Evolutionary conservation across 2,888 invertebrate genomes (phyloP), one percentile per base, ranked within the genome.

Genomic region (Poecilobothrus nobilitatus): DNA sequence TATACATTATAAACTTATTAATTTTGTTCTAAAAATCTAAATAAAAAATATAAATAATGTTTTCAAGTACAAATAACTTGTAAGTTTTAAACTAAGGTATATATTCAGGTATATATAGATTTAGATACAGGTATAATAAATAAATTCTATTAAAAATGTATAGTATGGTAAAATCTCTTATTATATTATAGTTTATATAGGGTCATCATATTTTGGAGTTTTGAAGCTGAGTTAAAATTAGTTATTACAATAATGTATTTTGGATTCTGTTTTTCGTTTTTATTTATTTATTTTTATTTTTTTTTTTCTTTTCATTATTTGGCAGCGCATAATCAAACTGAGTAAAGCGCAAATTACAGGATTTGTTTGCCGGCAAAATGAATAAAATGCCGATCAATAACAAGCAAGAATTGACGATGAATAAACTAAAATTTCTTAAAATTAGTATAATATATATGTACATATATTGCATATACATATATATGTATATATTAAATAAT

Each of bases 291-390:
- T 44, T 44, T 6, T 18, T n/a, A 6, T 53, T 53, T 2, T 53
- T 53, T 2, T 53, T 53, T 53, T 53, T 53, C 5, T 53, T 53
- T 53, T 18, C 18, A 18, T 53, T 53, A 53, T 53, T 53, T 53
- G 53, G 53, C 53, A 53, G 53, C 53, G 53, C 15, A 53, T 18
- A 53, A 53, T 53, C 53, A 53, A 53, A 53, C 7, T 53, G 12
- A 53, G 18, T 53, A 53, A 53, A 53, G 53, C 53, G 53, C 53
- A 53, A 53, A 53, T 53, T 53, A 53, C n/a, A 53, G 53, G 53
- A 53, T 53, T 53, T 53, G n/a, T 53, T 53, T 18, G 53, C 53
- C 53, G 27, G 53, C 53, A n/a, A 2, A 2, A 15, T 53, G n/a
- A 18, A 6, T 18, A 53, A 6, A 15, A 53, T 53, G 37, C 37